Evolutionary conservation across 2,797 vertebrate species (phyloP), one percentile per base, ranked within the genome.

Genomic region (Anomalospiza imberbis): DNA sequence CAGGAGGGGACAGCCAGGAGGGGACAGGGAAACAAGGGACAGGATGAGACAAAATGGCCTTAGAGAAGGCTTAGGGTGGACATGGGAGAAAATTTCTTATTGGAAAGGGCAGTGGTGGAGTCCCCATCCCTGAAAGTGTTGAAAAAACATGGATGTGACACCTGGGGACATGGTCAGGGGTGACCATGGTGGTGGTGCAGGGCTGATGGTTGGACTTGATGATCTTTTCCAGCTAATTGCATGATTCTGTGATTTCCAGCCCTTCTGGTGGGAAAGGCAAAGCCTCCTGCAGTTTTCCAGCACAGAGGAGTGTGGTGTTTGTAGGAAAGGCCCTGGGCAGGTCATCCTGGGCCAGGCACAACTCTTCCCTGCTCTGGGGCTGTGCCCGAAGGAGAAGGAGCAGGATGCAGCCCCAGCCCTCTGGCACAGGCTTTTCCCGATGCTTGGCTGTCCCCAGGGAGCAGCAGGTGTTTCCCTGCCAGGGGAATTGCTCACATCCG

Each of bases 391-490:
- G 75, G 77, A 38, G 32, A 50, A 70, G 50, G 40, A 70, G 72
- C 34, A 44, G 83, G 44, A 2, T 9, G 4, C 38, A 9, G 32
- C 6, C 48, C 60, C 3, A 0, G 48, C 73, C 79, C 72, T 38
- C 42, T 4, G 4, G 91, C 57, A 4, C 5, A 22, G 66, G 57
- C 66, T 78, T 89, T 86, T 57, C 72, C 87, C 36, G 5, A 62
- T 15, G 16, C 55, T 51, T 31, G 76, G 51, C 62, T 68, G 58
- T 79, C 96, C 84, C 95, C 48, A 9, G 95, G 93, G 95, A 85
- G 34, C 75, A 77, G 92, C 96, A 96, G 96, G 97, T 97, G 95
- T 95, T 96, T 94, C 95, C 96, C 83, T 88, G 77, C 78, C 81
- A 17, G 81, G 93, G 78, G 74, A 87, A 79, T 86, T 71, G 89